Conservation (phyloP, 2,797 vertebrate species). For the Steatocranus sp. region DNA sequence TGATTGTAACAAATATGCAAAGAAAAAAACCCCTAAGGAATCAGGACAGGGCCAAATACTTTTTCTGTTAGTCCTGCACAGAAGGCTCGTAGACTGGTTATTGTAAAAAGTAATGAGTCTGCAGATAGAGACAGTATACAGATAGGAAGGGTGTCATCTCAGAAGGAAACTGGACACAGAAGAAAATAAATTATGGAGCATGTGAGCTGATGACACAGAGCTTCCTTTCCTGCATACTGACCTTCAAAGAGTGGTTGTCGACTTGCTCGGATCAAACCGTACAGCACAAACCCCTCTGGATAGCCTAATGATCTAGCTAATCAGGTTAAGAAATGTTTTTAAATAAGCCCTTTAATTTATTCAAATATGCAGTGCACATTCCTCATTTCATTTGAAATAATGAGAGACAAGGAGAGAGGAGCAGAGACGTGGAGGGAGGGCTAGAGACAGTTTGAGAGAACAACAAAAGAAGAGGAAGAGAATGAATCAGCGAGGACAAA, state of each 20-base stretch:
- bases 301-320: slow-evolving; percentile 64
- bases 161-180: slow-evolving; percentile 17
- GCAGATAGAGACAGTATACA: background rate
- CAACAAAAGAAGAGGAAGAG: slow-evolving; percentile 40
- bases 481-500: slow-evolving; percentile 69
- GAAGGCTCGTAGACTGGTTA: background rate
- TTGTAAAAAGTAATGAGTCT: background rate
- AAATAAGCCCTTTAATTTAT: slow-evolving; percentile 69
- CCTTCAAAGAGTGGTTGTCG: slow-evolving; percentile 48
- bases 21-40: background rate
- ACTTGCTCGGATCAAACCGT: slow-evolving; percentile 23
- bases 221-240: slow-evolving; percentile 42
- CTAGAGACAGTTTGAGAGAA: slow-evolving; percentile 9
- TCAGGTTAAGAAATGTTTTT: slow-evolving; percentile 63
- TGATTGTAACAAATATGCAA: background rate
- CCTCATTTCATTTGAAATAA: slow-evolving; percentile 72
- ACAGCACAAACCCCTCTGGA: slow-evolving; percentile 41
- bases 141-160: background rate
- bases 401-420: slow-evolving; percentile 55
- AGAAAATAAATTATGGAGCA: slow-evolving; percentile 37
- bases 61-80: background rate
- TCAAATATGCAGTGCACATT: slow-evolving; percentile 69
- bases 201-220: slow-evolving; percentile 19
- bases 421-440: slow-evolving; percentile 1
- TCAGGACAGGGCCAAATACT: background rate